phyloP scores from a whole-genome alignment of 2,888 invertebrate species.

The Andricus curvator region DNA sequence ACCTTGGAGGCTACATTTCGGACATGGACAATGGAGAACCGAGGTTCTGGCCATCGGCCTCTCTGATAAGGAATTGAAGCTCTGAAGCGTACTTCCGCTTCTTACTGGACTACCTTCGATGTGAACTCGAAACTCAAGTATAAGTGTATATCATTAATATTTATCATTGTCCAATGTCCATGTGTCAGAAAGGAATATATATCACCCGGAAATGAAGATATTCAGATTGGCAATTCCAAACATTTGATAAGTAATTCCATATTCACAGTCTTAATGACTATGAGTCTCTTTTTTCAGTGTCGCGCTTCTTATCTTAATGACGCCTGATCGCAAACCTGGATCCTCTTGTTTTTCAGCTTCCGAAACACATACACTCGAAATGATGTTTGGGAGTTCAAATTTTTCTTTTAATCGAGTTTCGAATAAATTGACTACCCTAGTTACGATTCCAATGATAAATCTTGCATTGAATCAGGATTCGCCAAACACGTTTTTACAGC shows the following conservation, averaged over 20 bases:
- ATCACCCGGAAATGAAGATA: not conserved
- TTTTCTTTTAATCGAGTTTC: constrained; percentile 14
- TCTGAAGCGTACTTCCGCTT: constrained; percentile 73
- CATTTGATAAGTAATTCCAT: no score
- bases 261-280: no score
- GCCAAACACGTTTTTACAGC: constrained; percentile 48
- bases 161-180: not conserved
- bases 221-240: no score
- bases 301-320: no score
- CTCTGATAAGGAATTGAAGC: constrained; percentile 72
- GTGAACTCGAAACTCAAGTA: constrained; percentile 40
- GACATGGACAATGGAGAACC: constrained; percentile 69
- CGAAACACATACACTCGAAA: constrained; percentile 65
- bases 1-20: constrained; percentile 69
- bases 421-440: constrained; percentile 21
- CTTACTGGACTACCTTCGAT: constrained; percentile 42
- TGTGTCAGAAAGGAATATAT: not conserved
- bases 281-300: no score
- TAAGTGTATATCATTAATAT: constrained; percentile 24
- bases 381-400: no score
- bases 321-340: constrained; percentile 39
- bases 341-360: constrained; percentile 69
- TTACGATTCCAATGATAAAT: not conserved
- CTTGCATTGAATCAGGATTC: not conserved
- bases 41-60: constrained; percentile 49